Percentiles rank a stretch among this genome's conserved stretches.
These are phyloP conservation scores for Telmatochromis sp. DNA, from an alignment of 2,113 vertebrate genomes.

Conservation along the genomic window DNA sequence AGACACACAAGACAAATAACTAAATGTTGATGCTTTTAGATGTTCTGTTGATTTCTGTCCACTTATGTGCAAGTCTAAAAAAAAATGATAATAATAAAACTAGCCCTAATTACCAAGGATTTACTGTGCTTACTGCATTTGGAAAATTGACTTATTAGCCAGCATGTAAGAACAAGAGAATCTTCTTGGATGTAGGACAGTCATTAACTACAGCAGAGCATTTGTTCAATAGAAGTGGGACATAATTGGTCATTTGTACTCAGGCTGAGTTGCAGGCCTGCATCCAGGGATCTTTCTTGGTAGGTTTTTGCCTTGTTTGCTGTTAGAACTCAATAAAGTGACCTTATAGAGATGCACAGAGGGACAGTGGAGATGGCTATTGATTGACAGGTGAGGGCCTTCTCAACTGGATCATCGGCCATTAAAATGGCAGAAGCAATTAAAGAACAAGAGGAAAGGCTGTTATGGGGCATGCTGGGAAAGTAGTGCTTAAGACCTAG, in stretches of 20 bases:
- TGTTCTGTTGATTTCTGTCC: not conserved
- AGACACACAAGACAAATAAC: not conserved
- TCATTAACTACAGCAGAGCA: not conserved
- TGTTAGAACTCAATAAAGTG: constrained; percentile 61
- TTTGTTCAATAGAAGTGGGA: not conserved
- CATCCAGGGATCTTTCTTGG: constrained; percentile 36
- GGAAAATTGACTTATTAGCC: not conserved
- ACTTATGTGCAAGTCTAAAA: not conserved
- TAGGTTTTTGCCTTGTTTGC: not conserved
- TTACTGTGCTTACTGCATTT: not conserved
- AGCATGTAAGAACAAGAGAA: not conserved
- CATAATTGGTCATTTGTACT: constrained; percentile 49
- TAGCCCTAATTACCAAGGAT: not conserved
- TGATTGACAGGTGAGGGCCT: constrained; percentile 61
- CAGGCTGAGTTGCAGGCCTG: not conserved
- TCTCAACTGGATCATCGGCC: constrained; percentile 38
- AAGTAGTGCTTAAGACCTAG: not conserved
- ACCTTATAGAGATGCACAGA: constrained; percentile 61
- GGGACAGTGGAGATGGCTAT: constrained; percentile 56
- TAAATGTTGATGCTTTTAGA: not conserved
- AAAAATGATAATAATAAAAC: not conserved
- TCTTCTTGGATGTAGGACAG: not conserved
- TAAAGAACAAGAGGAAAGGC: constrained; percentile 31
- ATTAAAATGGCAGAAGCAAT: constrained; percentile 61
- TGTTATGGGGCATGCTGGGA: not conserved